Percentiles rank a stretch among this genome's conserved stretches.
Evolutionary conservation across 2,113 vertebrate genomes (phyloP).

Genomic region (Sander lucioperca): DNA sequence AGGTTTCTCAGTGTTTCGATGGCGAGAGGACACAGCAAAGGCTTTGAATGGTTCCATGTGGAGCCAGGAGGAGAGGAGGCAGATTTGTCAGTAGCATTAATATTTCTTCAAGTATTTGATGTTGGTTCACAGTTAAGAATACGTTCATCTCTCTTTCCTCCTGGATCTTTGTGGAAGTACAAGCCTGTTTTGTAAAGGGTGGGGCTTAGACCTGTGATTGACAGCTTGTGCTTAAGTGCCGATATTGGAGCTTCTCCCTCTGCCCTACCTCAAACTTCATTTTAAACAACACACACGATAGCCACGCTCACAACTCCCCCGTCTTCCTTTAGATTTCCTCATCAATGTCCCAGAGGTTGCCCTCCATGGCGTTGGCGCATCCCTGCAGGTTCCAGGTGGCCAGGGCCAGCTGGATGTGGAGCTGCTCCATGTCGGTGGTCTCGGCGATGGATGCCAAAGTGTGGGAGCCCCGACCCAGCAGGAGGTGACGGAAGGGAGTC

Average conservation of each 20-base stretch:
- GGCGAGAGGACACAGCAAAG: constrained; percentile 51
- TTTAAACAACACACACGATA: not conserved
- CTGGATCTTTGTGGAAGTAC: not conserved
- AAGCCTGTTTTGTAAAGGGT: not conserved
- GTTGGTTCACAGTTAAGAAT: not conserved
- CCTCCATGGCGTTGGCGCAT: constrained; percentile 88
- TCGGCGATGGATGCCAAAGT: constrained; percentile 86
- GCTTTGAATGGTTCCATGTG: not conserved
- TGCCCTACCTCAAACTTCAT: not conserved
- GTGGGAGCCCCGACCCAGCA: constrained; percentile 89
- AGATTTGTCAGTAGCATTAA: constrained; percentile 19
- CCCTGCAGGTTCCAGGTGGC: constrained; percentile 93
- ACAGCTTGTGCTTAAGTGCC: constrained; percentile 55
- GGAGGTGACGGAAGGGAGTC: constrained; percentile 91
- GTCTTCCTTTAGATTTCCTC: constrained; percentile 83
- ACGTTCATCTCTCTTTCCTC: not conserved
- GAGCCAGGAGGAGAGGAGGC: constrained; percentile 5
- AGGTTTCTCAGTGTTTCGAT: constrained; percentile 62
- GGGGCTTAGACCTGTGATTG: constrained; percentile 25
- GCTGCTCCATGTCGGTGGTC: constrained; percentile 68
- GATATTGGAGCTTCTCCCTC: constrained; percentile 25
- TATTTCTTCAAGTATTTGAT: constrained; percentile 26
- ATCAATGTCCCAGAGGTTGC: constrained; percentile 90
- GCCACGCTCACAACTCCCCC: not conserved
- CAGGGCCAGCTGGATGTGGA: constrained; percentile 90